These are phyloP conservation scores for Drosophila quinaria DNA, from an alignment of 2,888 invertebrate species.

Conservation along the genomic window DNA sequence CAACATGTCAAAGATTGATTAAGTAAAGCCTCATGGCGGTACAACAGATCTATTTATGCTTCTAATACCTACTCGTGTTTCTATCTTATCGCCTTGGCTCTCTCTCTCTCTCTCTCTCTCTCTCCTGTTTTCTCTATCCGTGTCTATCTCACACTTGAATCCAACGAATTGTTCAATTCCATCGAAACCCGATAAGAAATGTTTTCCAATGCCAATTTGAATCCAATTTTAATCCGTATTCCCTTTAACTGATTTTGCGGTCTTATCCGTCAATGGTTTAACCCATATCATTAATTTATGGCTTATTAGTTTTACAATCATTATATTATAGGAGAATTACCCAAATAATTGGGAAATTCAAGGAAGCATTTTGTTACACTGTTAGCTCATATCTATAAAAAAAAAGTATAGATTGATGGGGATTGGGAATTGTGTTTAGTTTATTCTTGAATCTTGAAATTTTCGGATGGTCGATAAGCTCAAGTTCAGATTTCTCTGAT, in stretches of 20 bases:
- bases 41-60: constrained; percentile 28
- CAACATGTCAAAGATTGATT: constrained; percentile 20
- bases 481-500: too few species aligned
- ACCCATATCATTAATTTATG: constrained; percentile 13
- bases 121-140: neutral
- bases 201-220: neutral
- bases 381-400: neutral
- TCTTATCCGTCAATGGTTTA: constrained; percentile 30
- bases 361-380: constrained; percentile 8
- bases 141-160: constrained; percentile 1
- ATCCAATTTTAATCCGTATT: constrained; percentile 11
- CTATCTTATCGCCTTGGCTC: constrained; percentile 37
- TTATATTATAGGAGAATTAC: constrained; percentile 5
- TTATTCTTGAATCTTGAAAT: neutral
- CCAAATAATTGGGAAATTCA: constrained; percentile 5
- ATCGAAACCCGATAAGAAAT: constrained; percentile 11
- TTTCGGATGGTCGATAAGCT: too few species aligned
- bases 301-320: neutral
- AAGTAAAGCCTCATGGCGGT: constrained; percentile 2
- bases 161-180: constrained; percentile 6
- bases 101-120: constrained; percentile 4
- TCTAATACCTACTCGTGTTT: neutral
- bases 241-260: neutral
- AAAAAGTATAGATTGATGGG: neutral
- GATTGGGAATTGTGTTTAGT: neutral